Base-by-base conservation (phyloP, 1,140 invertebrate genomes). In the Schmidtea mediterranea region DNA sequence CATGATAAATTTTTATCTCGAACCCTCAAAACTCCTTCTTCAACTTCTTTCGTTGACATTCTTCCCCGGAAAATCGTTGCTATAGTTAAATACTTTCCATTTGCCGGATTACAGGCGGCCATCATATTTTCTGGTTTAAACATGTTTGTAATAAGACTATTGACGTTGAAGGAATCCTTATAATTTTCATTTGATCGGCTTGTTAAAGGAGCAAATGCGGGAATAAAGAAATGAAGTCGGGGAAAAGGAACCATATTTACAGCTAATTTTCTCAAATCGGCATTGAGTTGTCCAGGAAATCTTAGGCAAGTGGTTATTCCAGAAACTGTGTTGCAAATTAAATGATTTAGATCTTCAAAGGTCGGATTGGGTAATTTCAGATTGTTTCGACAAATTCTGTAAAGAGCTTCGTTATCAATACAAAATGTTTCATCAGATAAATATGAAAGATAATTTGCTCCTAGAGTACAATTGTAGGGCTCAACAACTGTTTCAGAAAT, bases 191-290 rank as follows among this genome's bases (percentile, higher is more conserved):
- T 60, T 24, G 61, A 65, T 12, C 67, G 48, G 13, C 74, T 71
- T 26, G 73, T 74, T 3, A 78, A 56, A 0, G 76, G 76, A 0
- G 75, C 75, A 56, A 76, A 76, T 10, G 77, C 77, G 18, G 77
- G 75, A 69, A 79, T 77, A 56, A 80, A 79, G 66, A 79, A 80
- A 56, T 80, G 78, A 0, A 79, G 64, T 16, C 74, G 65, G 24
- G 75, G 76, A 59, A 76, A 77, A 1, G 75, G 75, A 3, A 77
- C 74, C 75, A 77, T 76, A 56, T 82, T 82, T 15, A 81, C 77
- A 10, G 77, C 76, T 23, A 82, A 61, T 63, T 82, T 82, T 10
- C 79, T 67, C 19, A 82, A 65, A 37, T 46, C 45, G 23, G 82
- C 50, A 36, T 79, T 78, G 59, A 83, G 83, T 39, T 82, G 80